Percentiles rank a stretch among this genome's conserved stretches.
These are phyloP conservation scores for Galerucella pusilla DNA, from an alignment of 2,888 invertebrate species.

Conservation along the genomic window DNA sequence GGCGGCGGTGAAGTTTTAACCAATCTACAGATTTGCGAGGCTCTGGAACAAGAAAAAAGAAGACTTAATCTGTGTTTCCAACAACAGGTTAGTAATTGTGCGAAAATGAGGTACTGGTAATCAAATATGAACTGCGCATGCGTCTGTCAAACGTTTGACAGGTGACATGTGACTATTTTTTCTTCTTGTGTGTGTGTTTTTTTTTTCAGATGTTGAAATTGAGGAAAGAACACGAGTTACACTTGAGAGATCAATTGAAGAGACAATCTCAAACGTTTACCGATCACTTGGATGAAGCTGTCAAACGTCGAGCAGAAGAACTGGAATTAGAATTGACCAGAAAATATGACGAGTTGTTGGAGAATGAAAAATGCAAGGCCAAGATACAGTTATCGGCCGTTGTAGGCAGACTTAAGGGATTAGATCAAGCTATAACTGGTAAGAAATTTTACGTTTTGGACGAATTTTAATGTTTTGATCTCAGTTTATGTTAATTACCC, in stretches of 20 bases:
- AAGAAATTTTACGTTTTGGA: constrained; percentile 50
- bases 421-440: constrained; percentile 82
- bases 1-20: constrained; percentile 67
- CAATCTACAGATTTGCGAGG: constrained; percentile 74
- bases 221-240: constrained; percentile 75
- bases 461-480: neutral
- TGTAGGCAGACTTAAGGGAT: constrained; percentile 79
- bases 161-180: too few relatives aligned
- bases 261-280: constrained; percentile 88
- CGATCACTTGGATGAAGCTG: constrained; percentile 80
- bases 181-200: neutral
- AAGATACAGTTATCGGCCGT: constrained; percentile 79
- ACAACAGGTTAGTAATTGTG: constrained; percentile 70
- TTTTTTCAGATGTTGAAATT: constrained; percentile 71
- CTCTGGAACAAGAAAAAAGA: constrained; percentile 76
- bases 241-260: constrained; percentile 81
- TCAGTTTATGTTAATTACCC: neutral
- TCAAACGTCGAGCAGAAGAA: constrained; percentile 69
- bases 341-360: constrained; percentile 75
- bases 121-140: too few relatives aligned
- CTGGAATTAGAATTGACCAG: constrained; percentile 67
- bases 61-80: constrained; percentile 77
- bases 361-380: constrained; percentile 75
- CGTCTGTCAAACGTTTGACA: too few relatives aligned
- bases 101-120: too few relatives aligned